phyloP scores from a whole-genome alignment of 2,888 invertebrate genomes.

The Rosalia funebris region DNA sequence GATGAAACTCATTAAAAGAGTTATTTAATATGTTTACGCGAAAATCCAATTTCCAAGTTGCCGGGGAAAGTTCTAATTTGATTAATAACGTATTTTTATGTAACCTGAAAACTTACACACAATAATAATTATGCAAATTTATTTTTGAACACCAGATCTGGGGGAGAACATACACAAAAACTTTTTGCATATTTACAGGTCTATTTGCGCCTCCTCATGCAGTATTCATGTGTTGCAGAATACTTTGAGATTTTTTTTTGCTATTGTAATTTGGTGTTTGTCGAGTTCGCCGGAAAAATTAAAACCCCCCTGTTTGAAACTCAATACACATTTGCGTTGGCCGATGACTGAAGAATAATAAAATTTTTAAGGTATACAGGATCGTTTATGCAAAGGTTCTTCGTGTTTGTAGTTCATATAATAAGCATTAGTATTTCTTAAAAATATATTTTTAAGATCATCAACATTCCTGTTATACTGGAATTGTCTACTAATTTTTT shows the following conservation, averaged over 20 bases:
- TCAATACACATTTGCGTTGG: no score
- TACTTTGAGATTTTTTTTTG: neutral
- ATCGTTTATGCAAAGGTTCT: no score
- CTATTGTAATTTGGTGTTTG: neutral
- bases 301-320: no score
- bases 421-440: no score
- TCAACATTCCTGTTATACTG: no score
- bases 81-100: conserved; percentile 10
- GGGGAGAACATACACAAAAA: no score
- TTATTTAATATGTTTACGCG: conserved; percentile 8
- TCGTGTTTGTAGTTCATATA: no score
- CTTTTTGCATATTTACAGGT: neutral
- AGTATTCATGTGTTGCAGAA: neutral
- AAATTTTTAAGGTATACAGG: no score
- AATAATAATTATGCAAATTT: conserved; percentile 6
- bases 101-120: neutral
- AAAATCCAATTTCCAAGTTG: conserved; percentile 5
- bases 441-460: no score
- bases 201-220: neutral
- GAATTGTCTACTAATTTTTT: no score
- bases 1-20: conserved; percentile 4
- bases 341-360: no score
- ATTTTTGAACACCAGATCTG: neutral
- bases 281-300: neutral
- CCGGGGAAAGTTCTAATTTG: conserved; percentile 7